Evolutionary conservation across 64 coral and sea anemone genomes (phyloP), one percentile per base, ranked within the genome.

Genomic region (Astreopora myriophthalma): DNA sequence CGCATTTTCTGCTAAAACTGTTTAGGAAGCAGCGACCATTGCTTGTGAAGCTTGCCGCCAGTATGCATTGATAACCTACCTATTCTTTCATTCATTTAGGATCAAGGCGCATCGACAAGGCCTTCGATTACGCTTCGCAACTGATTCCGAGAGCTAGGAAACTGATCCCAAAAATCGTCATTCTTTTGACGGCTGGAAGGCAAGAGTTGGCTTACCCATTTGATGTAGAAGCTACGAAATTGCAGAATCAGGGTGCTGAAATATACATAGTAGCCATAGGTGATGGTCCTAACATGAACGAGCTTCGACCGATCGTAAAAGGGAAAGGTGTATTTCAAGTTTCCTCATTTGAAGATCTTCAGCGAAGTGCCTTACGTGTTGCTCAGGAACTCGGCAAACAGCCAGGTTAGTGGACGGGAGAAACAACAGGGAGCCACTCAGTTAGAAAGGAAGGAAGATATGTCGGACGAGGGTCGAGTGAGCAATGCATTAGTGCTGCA

Each of bases 261-360:
- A 89, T 73, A 28, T 96, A 89, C 37, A 57, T 96, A 48, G 85
- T 92, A 1, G 85, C 89, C 29, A 64, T 96, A 32, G 89, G 94
- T 27, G 32, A 52, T 20, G 37, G 88, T 34, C 68, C 86, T 22
- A 44, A 76, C 61, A 44, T 32, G 1, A 77, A 68, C 22, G 75
- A 96, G 42, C 85, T 96, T 42, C 60, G 37, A 34, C 39, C 55
- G 8, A 58, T 89, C 32, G 85, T 87, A 6, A 22, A 64, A 26
- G 37, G 60, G 3, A 82, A 10, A 8, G 27, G 52, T 61, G 49
- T 83, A 1, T 28, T 82, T 36, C 66, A 48, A 38, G 42, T 91
- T 2, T 22, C 65, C 3, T 81, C 89, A 0, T 91, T 91, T 61
- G 34, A 91, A 36, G 39, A 81, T 23, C 89, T 91, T 42, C 52